Evolutionary conservation across 1,140 invertebrate species (phyloP).

Genomic region (Cotesia chilonis): DNA sequence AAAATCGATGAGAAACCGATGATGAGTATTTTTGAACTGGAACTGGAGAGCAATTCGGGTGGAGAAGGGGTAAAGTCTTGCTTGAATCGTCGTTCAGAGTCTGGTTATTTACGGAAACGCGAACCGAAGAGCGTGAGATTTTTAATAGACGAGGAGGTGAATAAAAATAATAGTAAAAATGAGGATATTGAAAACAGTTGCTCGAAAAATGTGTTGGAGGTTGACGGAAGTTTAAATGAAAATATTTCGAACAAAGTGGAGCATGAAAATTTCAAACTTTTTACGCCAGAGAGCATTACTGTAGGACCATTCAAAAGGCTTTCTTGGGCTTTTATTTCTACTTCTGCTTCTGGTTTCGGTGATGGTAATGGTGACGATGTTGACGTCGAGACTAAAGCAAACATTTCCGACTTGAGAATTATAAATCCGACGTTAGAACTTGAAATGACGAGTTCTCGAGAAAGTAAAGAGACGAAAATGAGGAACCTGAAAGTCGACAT

Average conservation of each 20-base stretch:
- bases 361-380: no score
- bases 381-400: no score
- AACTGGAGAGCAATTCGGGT: conserved; percentile 39
- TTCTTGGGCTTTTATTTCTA: background rate
- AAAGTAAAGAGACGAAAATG: no score
- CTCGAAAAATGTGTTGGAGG: background rate
- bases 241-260: conserved; percentile 10
- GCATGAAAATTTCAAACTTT: conserved; percentile 7
- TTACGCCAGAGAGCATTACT: background rate
- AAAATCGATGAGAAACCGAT: conserved; percentile 46
- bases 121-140: conserved; percentile 50
- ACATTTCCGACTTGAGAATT: background rate
- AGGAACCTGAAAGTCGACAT: background rate
- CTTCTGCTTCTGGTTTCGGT: background rate
- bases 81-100: conserved; percentile 30
- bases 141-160: conserved; percentile 43
- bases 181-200: background rate
- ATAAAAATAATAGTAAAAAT: conserved; percentile 23
- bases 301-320: background rate
- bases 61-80: conserved; percentile 41
- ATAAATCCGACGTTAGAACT: background rate
- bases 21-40: conserved; percentile 46
- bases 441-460: background rate
- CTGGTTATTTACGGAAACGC: background rate
- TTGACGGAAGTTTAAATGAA: conserved; percentile 9